Evolutionary conservation across 2,113 vertebrate genomes (phyloP), one percentile per base, ranked within the genome.

Genomic region (Xyrauchen texanus): DNA sequence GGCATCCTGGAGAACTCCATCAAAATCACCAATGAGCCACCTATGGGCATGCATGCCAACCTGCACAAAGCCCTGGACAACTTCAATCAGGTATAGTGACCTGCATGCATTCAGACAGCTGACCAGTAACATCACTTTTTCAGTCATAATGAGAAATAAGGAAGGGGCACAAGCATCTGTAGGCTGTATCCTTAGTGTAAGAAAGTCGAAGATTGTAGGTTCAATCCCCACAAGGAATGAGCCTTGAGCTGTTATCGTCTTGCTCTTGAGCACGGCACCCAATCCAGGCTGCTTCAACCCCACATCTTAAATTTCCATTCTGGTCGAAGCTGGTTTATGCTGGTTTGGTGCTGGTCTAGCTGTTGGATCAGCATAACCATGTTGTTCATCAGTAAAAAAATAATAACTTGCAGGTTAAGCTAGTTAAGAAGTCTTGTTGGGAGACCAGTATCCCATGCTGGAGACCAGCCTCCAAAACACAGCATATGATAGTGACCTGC

Each of bases 31-130:
- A 98, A 91, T 0, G 97, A 99, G 64, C 92, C 97, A 0, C 96
- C 98, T 0, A 92, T 92, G 0, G 97, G 96, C 68, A 96, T 99
- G 93, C 94, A 93, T 0, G 96, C 96, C 65, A 99, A 96, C 90
- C 93, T 99, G 80, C 97, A 98, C 93, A 96, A 95, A 84, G 95
- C 98, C 46, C 91, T 99, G 42, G 96, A 98, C 90, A 97, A 95
- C 90, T 99, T 99, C 88, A 96, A 82, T 85, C 97, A 99, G 97
- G 98, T 99, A 86, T 4, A 11, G 4, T 6, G 47, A 74, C 8
- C 47, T 9, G 16, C 46, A 44, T 2, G 21, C 7, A 12, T 44
- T 45, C 44, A 15, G 47, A 11, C 58, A 51, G 64, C 42, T 68
- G 55, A 58, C 55, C n/a, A 58, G 12, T 58, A 58, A n/a, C 15